Base-by-base conservation (phyloP, 2,888 invertebrate genomes). In the Chrysolina haemoptera region DNA sequence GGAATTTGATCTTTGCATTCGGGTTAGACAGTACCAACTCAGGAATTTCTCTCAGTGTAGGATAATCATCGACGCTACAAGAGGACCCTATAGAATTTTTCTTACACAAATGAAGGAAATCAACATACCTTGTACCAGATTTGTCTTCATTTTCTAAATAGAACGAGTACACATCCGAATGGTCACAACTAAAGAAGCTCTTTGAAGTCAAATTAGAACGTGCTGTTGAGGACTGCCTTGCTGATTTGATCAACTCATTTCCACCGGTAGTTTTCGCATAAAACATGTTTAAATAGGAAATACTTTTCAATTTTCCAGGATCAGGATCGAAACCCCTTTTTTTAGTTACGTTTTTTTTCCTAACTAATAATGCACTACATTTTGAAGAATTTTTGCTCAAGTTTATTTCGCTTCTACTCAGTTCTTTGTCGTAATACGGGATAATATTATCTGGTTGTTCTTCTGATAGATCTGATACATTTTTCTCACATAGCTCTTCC, bases 271-370 rank as follows among this genome's bases (percentile, higher is more conserved):
- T 67, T 59, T 64, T 72, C 11, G 69, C 73, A 27, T 76, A 71
- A 65, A 77, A 79, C 65, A 79, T 68, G 16, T 72, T 67, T 46
- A 79, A 72, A 62, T 79, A 79, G n/a, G 74, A 76, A 12, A 68
- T 76, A 20, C 70, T 75, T 9, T 64, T 59, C 11, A 66, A 66
- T 55, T 55, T 69, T 27, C 43, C 14, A 50, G 46, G 43, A 59
- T 53, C 48, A 50, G n/a, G 2, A 50, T 16, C 18, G n/a, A 10
- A 59, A 35, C n/a, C 10, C 55, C 14, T 46, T n/a, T 53, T 63
- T 5, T 18, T 35, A 6, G 12, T 11, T 55, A 40, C 59, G 12
- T 22, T 59, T 53, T 14, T 69, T 12, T 46, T 48, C n/a, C 27
- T 27, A 35, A 12, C 22, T 12, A 48, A 22, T 16, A 41, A 43